Evolutionary conservation across 1,140 invertebrate species (phyloP).

Genomic region (Coboldia fuscipes): DNA sequence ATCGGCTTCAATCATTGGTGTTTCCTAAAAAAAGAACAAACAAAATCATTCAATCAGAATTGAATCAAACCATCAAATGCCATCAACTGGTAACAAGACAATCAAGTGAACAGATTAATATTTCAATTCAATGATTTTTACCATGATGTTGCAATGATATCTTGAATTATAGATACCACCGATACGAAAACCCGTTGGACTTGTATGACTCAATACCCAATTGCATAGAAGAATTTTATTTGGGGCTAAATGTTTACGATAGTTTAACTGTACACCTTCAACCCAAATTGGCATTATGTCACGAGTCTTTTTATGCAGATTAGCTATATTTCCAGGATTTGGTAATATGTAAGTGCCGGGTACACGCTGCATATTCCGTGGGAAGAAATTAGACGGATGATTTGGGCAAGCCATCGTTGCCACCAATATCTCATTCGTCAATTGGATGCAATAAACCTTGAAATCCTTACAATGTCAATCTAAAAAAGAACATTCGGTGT

Average conservation of each 20-base stretch:
- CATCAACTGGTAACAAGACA: background rate
- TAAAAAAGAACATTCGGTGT: too few species aligned
- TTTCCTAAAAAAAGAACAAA: constrained; percentile 7
- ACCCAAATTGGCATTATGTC: constrained; percentile 17
- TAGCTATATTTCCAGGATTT: constrained; percentile 16
- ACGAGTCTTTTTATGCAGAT: constrained; percentile 12
- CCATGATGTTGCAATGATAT: constrained; percentile 12
- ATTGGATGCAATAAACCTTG: too few species aligned
- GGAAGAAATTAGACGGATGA: too few species aligned
- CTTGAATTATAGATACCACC: constrained; percentile 16
- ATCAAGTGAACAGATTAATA: too few species aligned
- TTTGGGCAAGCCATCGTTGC: too few species aligned
- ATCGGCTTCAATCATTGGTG: constrained; percentile 15
- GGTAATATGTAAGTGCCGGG: constrained; percentile 7
- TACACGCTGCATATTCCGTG: too few species aligned
- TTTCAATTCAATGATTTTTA: constrained; percentile 5
- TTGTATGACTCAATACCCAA: constrained; percentile 15
- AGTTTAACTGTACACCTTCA: constrained; percentile 16
- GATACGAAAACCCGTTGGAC: constrained; percentile 14
- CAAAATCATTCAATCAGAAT: background rate
- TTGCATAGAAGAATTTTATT: constrained; percentile 13
- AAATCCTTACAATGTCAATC: too few species aligned
- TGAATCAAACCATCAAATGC: background rate
- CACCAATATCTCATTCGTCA: too few species aligned
- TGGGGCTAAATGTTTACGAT: constrained; percentile 12